These are phyloP conservation scores for Encarsia formosa DNA, from an alignment of 2,888 invertebrate species.

Conservation along the genomic window DNA sequence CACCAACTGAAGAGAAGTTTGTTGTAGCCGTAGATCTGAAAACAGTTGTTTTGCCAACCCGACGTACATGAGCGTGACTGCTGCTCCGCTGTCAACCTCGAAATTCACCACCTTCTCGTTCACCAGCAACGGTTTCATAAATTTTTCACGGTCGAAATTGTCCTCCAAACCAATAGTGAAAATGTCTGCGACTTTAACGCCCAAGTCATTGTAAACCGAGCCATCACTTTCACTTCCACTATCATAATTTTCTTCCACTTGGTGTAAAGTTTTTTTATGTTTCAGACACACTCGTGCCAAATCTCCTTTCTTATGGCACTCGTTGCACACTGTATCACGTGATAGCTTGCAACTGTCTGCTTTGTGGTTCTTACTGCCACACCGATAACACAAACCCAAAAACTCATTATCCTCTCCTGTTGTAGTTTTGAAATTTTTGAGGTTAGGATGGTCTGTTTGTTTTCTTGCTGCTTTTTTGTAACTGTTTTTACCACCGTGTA, in stretches of 20 bases:
- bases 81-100: neutral
- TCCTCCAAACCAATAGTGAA: no score
- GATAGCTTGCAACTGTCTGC: neutral
- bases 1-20: neutral
- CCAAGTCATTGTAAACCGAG: neutral
- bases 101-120: neutral
- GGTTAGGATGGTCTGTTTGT: neutral
- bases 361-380: neutral
- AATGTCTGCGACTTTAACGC: neutral
- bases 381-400: neutral
- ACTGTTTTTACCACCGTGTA: neutral
- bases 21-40: neutral
- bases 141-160: neutral
- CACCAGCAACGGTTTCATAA: neutral
- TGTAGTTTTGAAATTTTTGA: neutral
- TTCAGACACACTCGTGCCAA: no score
- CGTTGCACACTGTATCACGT: no score
- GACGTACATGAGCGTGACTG: neutral
- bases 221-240: no score
- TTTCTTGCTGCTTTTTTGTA: neutral
- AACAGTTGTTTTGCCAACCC: neutral
- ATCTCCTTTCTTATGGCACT: no score
- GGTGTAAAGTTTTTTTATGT: no score
- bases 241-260: no score
- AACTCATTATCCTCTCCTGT: neutral